These are phyloP conservation scores for Drosophila fulvimacula DNA, from an alignment of 2,888 invertebrate species.

Conservation along the genomic window DNA sequence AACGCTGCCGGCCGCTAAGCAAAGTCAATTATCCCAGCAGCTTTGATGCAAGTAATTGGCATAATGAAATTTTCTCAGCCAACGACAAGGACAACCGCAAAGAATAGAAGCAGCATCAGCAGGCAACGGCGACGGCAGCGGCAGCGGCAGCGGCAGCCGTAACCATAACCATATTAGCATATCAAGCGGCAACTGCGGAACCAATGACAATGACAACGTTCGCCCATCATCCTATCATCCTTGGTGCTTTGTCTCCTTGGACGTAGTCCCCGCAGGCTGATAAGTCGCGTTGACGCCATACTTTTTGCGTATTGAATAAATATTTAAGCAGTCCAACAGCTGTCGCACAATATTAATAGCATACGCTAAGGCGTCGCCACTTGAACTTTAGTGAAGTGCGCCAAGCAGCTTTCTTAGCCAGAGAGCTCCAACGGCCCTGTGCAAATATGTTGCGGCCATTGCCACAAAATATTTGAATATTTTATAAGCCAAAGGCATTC, in stretches of 20 bases:
- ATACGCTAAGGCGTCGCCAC: slow-evolving; percentile 52
- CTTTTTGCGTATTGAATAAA: slow-evolving; percentile 77
- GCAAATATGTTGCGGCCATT: slow-evolving; percentile 72
- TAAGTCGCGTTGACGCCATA: slow-evolving; percentile 52
- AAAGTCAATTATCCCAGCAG: slow-evolving; percentile 82
- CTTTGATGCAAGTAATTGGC: slow-evolving; percentile 83
- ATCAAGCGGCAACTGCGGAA: slow-evolving; percentile 55
- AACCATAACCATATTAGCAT: slow-evolving; percentile 79
- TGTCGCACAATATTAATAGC: slow-evolving; percentile 78
- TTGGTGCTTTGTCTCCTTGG: slow-evolving; percentile 7
- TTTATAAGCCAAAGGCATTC: slow-evolving; percentile 74
- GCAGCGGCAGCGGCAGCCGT: slow-evolving; percentile 39
- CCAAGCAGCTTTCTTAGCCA: slow-evolving; percentile 11
- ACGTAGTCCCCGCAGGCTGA: slow-evolving; percentile 12
- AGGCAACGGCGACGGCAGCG: slow-evolving; percentile 12
- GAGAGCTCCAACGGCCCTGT: slow-evolving; percentile 31
- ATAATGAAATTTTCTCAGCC: slow-evolving; percentile 81
- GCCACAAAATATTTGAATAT: slow-evolving; percentile 77
- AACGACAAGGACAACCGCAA: slow-evolving; percentile 77
- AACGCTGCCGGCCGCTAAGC: slow-evolving; percentile 66
- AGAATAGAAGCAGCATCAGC: slow-evolving; percentile 66
- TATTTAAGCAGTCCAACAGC: slow-evolving; percentile 76
- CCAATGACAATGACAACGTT: slow-evolving; percentile 56
- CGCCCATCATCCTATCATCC: slow-evolving; percentile 35
- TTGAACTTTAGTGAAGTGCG: slow-evolving; percentile 43